These are phyloP conservation scores for Lophotriccus pileatus DNA, from an alignment of 2,797 vertebrate species.

Conservation along the genomic window DNA sequence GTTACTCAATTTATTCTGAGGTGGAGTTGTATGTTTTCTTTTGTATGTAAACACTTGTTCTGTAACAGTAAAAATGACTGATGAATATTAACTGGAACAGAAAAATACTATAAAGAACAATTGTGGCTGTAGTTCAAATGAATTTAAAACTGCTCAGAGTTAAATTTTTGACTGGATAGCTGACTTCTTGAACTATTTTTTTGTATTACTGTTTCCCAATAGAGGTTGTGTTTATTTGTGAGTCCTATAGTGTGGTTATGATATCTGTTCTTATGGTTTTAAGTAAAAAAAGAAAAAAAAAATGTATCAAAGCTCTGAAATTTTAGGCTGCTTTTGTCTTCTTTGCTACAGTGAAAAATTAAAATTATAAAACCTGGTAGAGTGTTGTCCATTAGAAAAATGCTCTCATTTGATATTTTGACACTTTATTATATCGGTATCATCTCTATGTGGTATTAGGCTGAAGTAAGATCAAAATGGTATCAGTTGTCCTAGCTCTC, in stretches of 20 bases:
- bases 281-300: background rate
- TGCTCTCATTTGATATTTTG: background rate
- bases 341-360: background rate
- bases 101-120: background rate
- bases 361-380: background rate
- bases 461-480: background rate
- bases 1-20: conserved; percentile 44
- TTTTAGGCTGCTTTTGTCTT: background rate
- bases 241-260: background rate
- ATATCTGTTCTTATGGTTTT: background rate
- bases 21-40: conserved; percentile 15
- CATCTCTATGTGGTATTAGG: background rate
- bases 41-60: conserved; percentile 17
- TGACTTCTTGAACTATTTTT: background rate
- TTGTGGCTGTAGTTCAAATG: background rate
- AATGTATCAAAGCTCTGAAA: background rate
- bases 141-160: background rate
- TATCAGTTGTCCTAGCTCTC: background rate
- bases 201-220: background rate
- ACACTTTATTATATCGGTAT: background rate
- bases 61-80: conserved; percentile 11
- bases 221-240: background rate
- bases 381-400: background rate
- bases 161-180: background rate
- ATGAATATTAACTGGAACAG: conserved; percentile 10